Percentiles rank a stretch among this genome's conserved stretches.
Conservation (phyloP, 2,797 vertebrate genomes). For the Sorex maritimensis region DNA sequence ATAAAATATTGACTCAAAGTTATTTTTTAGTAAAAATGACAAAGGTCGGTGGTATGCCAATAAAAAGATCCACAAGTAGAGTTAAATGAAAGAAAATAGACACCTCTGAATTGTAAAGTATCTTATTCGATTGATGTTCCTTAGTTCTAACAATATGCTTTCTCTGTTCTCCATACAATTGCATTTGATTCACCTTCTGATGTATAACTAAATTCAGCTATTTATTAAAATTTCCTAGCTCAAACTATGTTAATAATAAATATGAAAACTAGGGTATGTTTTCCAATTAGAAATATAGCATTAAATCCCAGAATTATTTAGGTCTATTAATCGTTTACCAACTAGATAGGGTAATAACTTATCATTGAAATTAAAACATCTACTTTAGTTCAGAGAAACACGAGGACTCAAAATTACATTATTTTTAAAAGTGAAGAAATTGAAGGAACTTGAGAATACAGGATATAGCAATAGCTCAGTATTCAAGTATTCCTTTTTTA, state of each 20-base stretch:
- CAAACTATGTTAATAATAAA: slow-evolving; percentile 87
- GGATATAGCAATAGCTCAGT: slow-evolving; percentile 49
- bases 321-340: slow-evolving; percentile 66
- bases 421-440: slow-evolving; percentile 54
- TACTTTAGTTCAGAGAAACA: background rate
- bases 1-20: slow-evolving; percentile 34
- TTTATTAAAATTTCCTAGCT: slow-evolving; percentile 87
- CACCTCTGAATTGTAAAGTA: slow-evolving; percentile 85
- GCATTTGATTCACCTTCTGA: slow-evolving; percentile 84
- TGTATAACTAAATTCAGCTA: slow-evolving; percentile 86
- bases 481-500: slow-evolving; percentile 5
- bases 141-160: slow-evolving; percentile 86
- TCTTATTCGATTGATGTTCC: slow-evolving; percentile 86
- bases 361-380: slow-evolving; percentile 37
- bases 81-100: slow-evolving; percentile 81
- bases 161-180: slow-evolving; percentile 87
- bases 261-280: slow-evolving; percentile 82
- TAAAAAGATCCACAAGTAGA: slow-evolving; percentile 55
- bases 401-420: background rate
- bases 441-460: slow-evolving; percentile 15
- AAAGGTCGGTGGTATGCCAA: slow-evolving; percentile 33
- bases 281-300: slow-evolving; percentile 81
- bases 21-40: slow-evolving; percentile 72
- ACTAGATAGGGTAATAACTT: slow-evolving; percentile 39
- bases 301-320: slow-evolving; percentile 13